Evolutionary conservation across 2,113 vertebrate species (phyloP).

Genomic region (Clinocottus analis): DNA sequence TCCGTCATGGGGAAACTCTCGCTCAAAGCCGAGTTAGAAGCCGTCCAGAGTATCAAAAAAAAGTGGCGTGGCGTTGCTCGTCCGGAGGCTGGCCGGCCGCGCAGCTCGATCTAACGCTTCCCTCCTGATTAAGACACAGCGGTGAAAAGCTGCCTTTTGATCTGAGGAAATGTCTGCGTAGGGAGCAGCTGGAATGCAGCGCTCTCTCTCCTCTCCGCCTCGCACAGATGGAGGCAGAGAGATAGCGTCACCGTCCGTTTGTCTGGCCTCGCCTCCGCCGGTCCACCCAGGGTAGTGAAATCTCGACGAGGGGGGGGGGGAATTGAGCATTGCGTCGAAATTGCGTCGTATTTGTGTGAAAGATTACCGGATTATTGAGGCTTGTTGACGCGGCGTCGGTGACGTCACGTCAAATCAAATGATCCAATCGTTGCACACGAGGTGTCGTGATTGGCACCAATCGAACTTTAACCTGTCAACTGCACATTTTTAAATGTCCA

Average conservation of each 20-base stretch:
- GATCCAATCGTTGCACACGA: not conserved
- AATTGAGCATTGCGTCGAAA: constrained; percentile 15
- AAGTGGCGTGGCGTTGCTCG: constrained; percentile 57
- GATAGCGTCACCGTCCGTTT: constrained; percentile 76
- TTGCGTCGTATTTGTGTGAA: no score
- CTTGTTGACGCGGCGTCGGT: constrained; percentile 2
- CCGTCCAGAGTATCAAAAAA: constrained; percentile 32
- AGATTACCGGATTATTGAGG: constrained; percentile 17
- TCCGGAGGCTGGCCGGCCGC: no score
- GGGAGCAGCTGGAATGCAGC: constrained; percentile 78
- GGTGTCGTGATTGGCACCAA: not conserved
- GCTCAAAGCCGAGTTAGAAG: constrained; percentile 48
- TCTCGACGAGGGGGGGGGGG: not conserved
- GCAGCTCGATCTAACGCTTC: constrained; percentile 72
- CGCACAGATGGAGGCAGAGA: constrained; percentile 68
- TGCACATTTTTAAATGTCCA: not conserved
- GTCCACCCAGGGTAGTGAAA: constrained; percentile 32
- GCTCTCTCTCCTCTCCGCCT: constrained; percentile 65
- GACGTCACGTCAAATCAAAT: constrained; percentile 12
- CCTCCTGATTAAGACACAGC: constrained; percentile 81
- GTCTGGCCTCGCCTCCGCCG: constrained; percentile 61
- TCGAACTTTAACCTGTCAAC: not conserved
- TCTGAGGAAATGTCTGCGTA: constrained; percentile 81
- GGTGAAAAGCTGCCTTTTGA: constrained; percentile 83
- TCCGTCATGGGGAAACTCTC: constrained; percentile 46